Evolutionary conservation across 2,888 invertebrate species (phyloP).

Genomic region (Stenodema calcarata): DNA sequence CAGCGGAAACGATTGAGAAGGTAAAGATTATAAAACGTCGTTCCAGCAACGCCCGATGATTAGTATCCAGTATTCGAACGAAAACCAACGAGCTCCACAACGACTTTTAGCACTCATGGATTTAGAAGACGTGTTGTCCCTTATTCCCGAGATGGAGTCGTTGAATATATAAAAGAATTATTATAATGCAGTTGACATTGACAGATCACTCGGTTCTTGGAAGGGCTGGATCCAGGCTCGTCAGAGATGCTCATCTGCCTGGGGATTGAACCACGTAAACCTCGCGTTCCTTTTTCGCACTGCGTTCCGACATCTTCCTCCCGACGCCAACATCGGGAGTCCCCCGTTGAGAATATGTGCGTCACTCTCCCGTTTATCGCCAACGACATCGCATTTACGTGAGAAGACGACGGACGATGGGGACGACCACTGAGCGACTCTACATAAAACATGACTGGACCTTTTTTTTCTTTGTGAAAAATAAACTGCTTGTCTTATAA

Average conservation of each 20-base stretch:
- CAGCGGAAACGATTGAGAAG: no score
- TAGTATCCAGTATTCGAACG: no score
- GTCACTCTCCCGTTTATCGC: neutral
- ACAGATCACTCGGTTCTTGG: neutral
- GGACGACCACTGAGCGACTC: neutral
- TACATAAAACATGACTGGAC: neutral
- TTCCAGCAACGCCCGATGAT: no score
- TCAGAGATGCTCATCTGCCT: no score
- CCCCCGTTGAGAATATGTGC: neutral
- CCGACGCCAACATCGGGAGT: neutral
- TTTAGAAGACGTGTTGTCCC: no score
- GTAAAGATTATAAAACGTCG: no score
- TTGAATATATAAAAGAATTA: no score
- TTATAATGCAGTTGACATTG: neutral
- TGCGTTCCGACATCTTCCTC: neutral
- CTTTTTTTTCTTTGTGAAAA: neutral
- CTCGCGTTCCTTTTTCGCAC: neutral
- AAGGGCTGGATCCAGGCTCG: no score
- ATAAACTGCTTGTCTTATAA: neutral
- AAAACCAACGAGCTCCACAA: no score
- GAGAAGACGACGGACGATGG: neutral
- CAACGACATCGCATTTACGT: neutral
- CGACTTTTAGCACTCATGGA: no score
- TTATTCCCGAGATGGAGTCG: no score
- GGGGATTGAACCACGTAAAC: neutral